A percentile compares a stretch with the other conserved stretches of the same genome.
phyloP scores from a whole-genome alignment of 2,888 invertebrate genomes.

The Acrobasis suavella region DNA sequence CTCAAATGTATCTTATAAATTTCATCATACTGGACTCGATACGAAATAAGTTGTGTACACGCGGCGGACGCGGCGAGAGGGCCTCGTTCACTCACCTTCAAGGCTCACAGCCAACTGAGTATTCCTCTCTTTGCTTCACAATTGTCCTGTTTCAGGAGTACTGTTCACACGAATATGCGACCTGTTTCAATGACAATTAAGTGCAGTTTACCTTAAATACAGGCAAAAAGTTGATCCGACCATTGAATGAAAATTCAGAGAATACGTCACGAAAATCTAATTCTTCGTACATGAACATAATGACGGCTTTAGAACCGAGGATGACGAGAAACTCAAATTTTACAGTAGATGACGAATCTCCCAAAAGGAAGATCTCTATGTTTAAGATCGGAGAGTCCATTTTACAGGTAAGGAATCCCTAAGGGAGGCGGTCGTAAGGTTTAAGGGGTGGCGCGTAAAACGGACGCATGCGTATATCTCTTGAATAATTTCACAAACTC shows the following conservation, averaged over 20 bases:
- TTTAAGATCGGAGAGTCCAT: constrained; percentile 63
- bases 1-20: not conserved
- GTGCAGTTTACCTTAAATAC: constrained; percentile 40
- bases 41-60: constrained; percentile 71
- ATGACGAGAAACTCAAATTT: constrained; percentile 63
- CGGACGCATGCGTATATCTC: constrained; percentile 76
- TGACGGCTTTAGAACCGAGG: constrained; percentile 75
- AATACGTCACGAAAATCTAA: constrained; percentile 72
- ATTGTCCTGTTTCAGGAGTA: constrained; percentile 47
- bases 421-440: constrained; percentile 79
- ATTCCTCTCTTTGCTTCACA: constrained; percentile 54
- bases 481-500: constrained; percentile 64
- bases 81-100: constrained; percentile 53
- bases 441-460: constrained; percentile 79
- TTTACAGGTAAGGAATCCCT: constrained; percentile 58
- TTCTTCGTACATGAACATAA: constrained; percentile 74
- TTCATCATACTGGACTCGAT: constrained; percentile 33
- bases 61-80: constrained; percentile 40
- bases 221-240: constrained; percentile 32
- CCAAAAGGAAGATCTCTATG: constrained; percentile 53
- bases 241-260: constrained; percentile 55
- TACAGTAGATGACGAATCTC: constrained; percentile 56
- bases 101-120: constrained; percentile 74
- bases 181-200: constrained; percentile 39
- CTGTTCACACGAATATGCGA: constrained; percentile 44